A percentile compares a stretch with the other conserved stretches of the same genome.
Conservation (phyloP, 1,140 invertebrate genomes). For the Antheraea mylitta region DNA sequence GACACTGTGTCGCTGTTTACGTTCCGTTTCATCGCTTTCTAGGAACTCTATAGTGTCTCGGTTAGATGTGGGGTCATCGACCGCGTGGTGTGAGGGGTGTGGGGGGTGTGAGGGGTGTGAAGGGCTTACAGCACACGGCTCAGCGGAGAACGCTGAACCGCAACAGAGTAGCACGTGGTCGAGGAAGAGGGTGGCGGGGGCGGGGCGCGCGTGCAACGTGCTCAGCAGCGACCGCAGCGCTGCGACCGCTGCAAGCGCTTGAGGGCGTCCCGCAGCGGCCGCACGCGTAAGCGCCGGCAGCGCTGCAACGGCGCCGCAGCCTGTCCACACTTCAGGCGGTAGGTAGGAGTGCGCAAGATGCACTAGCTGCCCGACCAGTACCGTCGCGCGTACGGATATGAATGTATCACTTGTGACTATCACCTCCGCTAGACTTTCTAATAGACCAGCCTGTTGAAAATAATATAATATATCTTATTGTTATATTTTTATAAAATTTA, state of each 20-base stretch:
- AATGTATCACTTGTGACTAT: constrained; percentile 93
- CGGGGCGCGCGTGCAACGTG: constrained; percentile 87
- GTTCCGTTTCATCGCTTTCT: constrained; percentile 69
- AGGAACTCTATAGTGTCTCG: constrained; percentile 57
- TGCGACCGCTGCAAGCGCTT: constrained; percentile 89
- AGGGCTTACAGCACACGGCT: too few species aligned
- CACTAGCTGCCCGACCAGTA: constrained; percentile 91
- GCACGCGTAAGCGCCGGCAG: constrained; percentile 89
- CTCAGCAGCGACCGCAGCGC: constrained; percentile 79
- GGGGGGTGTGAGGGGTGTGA: neutral
- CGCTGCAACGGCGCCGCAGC: constrained; percentile 88
- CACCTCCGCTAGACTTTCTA: constrained; percentile 94
- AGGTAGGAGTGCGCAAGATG: constrained; percentile 91
- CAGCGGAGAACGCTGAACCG: too few species aligned
- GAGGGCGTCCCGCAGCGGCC: constrained; percentile 86
- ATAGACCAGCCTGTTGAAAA: constrained; percentile 82
- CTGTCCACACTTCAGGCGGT: constrained; percentile 89
- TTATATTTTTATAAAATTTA: too few species aligned
- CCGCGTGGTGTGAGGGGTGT: constrained; percentile 32
- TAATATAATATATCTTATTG: neutral
- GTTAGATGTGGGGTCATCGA: constrained; percentile 43
- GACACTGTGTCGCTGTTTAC: constrained; percentile 67
- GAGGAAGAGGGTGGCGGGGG: constrained; percentile 89
- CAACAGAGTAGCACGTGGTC: constrained; percentile 87
- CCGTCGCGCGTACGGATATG: constrained; percentile 93